Conservation (phyloP, 2,113 vertebrate genomes). For the Lasiurus cinereus region DNA sequence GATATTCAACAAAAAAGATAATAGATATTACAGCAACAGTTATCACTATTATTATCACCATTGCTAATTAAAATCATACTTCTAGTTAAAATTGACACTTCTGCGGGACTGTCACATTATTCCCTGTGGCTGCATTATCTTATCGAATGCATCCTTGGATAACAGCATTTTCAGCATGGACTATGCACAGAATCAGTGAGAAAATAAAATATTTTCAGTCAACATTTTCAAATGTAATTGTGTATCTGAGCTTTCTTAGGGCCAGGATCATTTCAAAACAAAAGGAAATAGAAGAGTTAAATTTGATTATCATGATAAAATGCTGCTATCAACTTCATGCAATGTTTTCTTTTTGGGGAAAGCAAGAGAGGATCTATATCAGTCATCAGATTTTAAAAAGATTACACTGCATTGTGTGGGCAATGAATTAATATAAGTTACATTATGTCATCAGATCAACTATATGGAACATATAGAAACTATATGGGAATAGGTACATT, state of each 20-base stretch:
- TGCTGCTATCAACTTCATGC: background rate
- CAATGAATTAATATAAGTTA: conserved; percentile 45
- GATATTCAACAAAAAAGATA: background rate
- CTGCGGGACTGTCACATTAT: background rate
- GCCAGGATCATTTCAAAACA: conserved; percentile 44
- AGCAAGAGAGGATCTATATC: background rate
- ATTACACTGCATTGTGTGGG: background rate
- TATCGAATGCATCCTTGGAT: background rate
- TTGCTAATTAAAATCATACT: conserved; percentile 45
- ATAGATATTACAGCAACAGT: conserved; percentile 9
- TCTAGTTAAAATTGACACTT: conserved; percentile 16
- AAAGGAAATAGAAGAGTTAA: background rate
- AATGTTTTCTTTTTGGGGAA: background rate
- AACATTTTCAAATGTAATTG: background rate
- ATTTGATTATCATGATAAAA: conserved; percentile 40
- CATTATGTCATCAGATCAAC: background rate
- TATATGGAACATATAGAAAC: conserved; percentile 29
- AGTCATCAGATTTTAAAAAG: conserved; percentile 57
- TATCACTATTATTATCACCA: conserved; percentile 38
- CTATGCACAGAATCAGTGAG: background rate
- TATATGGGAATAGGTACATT: background rate
- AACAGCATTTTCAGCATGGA: background rate
- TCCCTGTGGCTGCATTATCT: background rate
- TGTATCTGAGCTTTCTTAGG: background rate
- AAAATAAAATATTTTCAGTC: background rate